These are phyloP conservation scores for Drosophila asahinai DNA, from an alignment of 1,140 invertebrate genomes.

Conservation along the genomic window DNA sequence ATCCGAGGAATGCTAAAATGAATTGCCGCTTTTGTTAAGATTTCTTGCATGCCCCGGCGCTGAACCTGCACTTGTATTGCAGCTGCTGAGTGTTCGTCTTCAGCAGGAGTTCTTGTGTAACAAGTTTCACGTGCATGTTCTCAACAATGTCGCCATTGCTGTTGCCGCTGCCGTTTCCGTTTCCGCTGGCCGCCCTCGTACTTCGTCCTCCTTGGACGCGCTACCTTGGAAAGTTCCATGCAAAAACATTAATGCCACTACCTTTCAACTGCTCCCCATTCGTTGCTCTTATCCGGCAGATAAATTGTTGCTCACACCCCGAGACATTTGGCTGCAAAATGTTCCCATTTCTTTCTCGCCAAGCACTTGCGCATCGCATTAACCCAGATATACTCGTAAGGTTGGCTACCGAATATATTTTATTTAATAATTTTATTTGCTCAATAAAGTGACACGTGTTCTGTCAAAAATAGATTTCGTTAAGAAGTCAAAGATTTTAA, in stretches of 20 bases:
- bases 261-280: constrained; percentile 49
- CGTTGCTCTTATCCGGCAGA: constrained; percentile 62
- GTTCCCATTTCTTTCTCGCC: constrained; percentile 62
- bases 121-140: constrained; percentile 79
- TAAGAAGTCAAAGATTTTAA: neutral
- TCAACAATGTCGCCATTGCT: constrained; percentile 78
- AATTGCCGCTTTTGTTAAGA: constrained; percentile 82
- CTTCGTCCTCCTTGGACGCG: constrained; percentile 52
- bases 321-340: constrained; percentile 49
- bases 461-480: too few species aligned
- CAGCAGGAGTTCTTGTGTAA: constrained; percentile 57
- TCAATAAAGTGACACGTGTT: neutral
- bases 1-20: constrained; percentile 77
- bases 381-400: constrained; percentile 53
- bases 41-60: constrained; percentile 67
- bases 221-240: constrained; percentile 49
- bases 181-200: constrained; percentile 19
- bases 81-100: constrained; percentile 35
- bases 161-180: constrained; percentile 32
- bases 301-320: constrained; percentile 57
- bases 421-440: constrained; percentile 18
- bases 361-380: constrained; percentile 70
- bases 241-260: constrained; percentile 69
- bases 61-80: constrained; percentile 30
- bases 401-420: constrained; percentile 11